Percentiles rank a stretch among this genome's conserved stretches.
Conservation (phyloP, 2,113 vertebrate species). For the Mustelus asterias region DNA sequence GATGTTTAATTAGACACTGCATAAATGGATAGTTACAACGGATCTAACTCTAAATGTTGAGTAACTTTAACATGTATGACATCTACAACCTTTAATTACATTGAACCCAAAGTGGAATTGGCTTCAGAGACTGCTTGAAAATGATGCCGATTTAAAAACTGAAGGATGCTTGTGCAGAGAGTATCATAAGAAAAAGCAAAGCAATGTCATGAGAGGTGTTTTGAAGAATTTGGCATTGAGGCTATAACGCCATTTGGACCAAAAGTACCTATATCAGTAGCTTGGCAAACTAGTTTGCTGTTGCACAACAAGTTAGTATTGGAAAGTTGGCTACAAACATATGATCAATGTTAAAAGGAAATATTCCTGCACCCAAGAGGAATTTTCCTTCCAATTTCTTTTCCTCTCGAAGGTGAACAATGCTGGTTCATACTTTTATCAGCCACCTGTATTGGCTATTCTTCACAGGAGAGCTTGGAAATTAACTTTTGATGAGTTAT, state of each 20-base stretch:
- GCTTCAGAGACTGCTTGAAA: background rate
- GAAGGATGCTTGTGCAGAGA: background rate
- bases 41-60: too few relatives aligned
- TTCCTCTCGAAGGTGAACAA: background rate
- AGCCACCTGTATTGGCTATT: background rate
- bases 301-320: background rate
- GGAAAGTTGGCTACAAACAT: background rate
- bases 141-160: background rate
- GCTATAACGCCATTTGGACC: background rate
- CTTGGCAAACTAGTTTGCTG: background rate
- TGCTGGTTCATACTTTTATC: background rate
- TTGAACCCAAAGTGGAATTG: background rate
- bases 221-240: slow-evolving; percentile 5
- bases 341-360: background rate
- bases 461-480: background rate
- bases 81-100: background rate
- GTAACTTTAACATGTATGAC: too few relatives aligned
- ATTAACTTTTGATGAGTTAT: background rate
- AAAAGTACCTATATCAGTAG: background rate
- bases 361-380: background rate
- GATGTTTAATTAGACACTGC: too few relatives aligned
- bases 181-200: background rate
- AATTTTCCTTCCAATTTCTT: background rate
- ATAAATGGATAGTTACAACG: too few relatives aligned
- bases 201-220: background rate